These are phyloP conservation scores for Apocheima hispidaria DNA, from an alignment of 2,888 invertebrate genomes.

Conservation along the genomic window DNA sequence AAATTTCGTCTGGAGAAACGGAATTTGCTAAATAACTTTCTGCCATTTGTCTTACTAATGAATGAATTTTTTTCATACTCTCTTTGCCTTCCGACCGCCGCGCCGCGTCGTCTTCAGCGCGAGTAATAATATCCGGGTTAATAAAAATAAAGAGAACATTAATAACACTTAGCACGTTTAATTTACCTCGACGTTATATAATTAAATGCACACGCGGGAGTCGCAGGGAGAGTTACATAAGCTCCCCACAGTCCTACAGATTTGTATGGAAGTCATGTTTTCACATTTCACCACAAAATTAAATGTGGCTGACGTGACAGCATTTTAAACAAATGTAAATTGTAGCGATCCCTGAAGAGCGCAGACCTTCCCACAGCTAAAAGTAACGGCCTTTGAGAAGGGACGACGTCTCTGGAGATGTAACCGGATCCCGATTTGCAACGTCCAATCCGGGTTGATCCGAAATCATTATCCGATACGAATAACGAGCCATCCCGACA, in stretches of 20 bases:
- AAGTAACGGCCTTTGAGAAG: constrained; percentile 60
- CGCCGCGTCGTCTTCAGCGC: constrained; percentile 31
- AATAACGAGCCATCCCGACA: constrained; percentile 49
- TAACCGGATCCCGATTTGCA: constrained; percentile 53
- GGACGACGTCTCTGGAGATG: constrained; percentile 58
- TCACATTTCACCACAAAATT: constrained; percentile 51
- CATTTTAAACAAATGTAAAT: constrained; percentile 62
- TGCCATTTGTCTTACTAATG: constrained; percentile 71
- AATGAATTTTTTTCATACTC: constrained; percentile 58
- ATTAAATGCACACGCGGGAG: constrained; percentile 23
- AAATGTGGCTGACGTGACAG: constrained; percentile 56
- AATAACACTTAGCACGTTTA: constrained; percentile 22
- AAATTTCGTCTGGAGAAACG: constrained; percentile 70
- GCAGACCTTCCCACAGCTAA: constrained; percentile 56
- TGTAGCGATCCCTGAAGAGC: constrained; percentile 50
- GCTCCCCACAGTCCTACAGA: neutral
- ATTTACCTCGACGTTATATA: constrained; percentile 10
- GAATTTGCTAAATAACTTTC: constrained; percentile 74
- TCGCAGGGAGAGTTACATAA: constrained; percentile 2
- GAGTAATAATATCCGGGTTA: constrained; percentile 39
- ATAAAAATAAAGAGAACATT: constrained; percentile 33
- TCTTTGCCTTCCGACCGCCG: constrained; percentile 44
- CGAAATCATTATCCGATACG: constrained; percentile 60
- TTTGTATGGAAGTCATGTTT: constrained; percentile 46
- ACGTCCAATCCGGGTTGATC: constrained; percentile 55